Percentiles rank a stretch among this genome's conserved stretches.
phyloP scores from a whole-genome alignment of 2,888 invertebrate genomes.

The Blomia tropicalis region DNA sequence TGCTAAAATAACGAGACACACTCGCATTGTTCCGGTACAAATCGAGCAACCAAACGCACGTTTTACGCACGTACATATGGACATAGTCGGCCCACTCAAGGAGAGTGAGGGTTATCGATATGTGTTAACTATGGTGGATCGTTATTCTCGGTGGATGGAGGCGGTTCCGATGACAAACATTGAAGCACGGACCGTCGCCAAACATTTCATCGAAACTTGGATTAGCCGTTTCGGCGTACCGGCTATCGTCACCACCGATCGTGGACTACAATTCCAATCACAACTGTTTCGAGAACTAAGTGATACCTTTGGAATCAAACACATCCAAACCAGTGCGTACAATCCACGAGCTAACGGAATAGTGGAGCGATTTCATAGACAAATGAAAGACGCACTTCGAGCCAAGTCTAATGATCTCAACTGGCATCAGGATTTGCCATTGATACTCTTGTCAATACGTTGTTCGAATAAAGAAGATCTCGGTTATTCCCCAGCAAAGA shows the following conservation, averaged over 20 bases:
- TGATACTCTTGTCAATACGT: too few species aligned
- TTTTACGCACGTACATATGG: not conserved
- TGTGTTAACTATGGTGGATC: not conserved
- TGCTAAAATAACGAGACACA: not conserved
- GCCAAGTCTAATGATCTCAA: too few species aligned
- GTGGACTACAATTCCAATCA: conserved; percentile 1
- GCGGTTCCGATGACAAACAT: not conserved
- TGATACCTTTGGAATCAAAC: too few species aligned
- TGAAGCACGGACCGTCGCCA: not conserved
- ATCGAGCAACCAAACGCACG: not conserved
- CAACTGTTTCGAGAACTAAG: too few species aligned
- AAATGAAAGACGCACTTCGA: too few species aligned
- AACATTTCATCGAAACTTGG: not conserved
- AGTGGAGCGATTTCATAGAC: too few species aligned
- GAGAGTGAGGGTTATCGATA: not conserved
- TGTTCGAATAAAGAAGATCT: too few species aligned
- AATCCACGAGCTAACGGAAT: too few species aligned
- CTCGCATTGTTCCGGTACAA: not conserved
- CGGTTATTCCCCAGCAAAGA: too few species aligned
- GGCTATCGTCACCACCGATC: conserved; percentile 16
- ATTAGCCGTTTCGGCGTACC: conserved; percentile 18
- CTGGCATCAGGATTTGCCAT: too few species aligned
- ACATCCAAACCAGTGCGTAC: too few species aligned
- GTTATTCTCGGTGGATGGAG: not conserved
- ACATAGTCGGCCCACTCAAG: not conserved